phyloP scores from a whole-genome alignment of 2,888 invertebrate genomes.

The Cenopis cana region DNA sequence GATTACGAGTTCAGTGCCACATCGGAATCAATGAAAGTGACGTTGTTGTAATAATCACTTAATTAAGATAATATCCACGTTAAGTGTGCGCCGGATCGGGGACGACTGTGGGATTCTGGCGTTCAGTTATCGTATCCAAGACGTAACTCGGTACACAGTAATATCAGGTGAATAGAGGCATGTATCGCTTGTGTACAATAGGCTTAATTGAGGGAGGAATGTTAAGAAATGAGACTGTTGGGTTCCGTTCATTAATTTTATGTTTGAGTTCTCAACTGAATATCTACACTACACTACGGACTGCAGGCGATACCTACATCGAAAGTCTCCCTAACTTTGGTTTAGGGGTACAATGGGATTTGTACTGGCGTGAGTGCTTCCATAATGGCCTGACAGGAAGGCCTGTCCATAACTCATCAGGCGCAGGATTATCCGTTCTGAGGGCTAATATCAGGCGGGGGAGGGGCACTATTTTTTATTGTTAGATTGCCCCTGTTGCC shows the following conservation, averaged over 20 bases:
- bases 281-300: too few species aligned
- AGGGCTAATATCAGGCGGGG: too few species aligned
- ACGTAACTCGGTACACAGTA: conserved; percentile 34
- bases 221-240: background rate
- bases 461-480: too few species aligned
- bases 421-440: too few species aligned
- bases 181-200: conserved; percentile 7
- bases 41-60: conserved; percentile 14
- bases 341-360: too few species aligned
- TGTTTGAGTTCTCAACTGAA: background rate
- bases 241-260: conserved; percentile 2
- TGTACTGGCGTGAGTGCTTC: too few species aligned
- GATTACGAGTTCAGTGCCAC: background rate
- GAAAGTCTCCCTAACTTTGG: too few species aligned
- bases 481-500: too few species aligned
- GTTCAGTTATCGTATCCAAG: conserved; percentile 27
- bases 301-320: too few species aligned
- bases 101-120: conserved; percentile 12
- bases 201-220: conserved; percentile 20
- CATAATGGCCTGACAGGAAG: too few species aligned
- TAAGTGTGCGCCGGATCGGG: conserved; percentile 16
- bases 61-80: conserved; percentile 15
- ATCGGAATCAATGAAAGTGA: conserved; percentile 1
- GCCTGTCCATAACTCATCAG: too few species aligned
- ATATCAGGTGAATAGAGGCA: conserved; percentile 32